phyloP scores from a whole-genome alignment of 2,113 vertebrate genomes.

The Actinemys pallida region DNA sequence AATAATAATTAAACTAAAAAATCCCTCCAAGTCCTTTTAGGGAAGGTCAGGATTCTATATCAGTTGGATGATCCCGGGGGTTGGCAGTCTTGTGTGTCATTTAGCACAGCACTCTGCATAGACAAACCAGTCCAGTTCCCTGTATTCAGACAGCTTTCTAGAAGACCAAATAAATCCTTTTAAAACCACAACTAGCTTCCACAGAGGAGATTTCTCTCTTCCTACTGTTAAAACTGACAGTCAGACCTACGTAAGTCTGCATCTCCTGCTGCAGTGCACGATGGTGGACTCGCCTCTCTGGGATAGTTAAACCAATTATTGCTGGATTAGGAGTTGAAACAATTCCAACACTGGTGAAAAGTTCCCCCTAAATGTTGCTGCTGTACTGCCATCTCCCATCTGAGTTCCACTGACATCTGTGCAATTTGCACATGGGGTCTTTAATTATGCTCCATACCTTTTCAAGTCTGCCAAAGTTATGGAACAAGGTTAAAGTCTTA shows the following conservation, averaged over 20 bases:
- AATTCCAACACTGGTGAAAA: not conserved
- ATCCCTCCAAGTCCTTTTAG: not conserved
- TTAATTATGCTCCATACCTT: not conserved
- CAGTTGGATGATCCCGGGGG: fast-evolving
- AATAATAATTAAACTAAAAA: not conserved
- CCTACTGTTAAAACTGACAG: not conserved
- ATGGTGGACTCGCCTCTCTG: constrained; percentile 6
- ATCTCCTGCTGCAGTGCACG: not conserved
- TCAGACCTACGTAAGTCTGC: not conserved
- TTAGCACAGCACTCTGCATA: not conserved
- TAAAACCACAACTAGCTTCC: not conserved
- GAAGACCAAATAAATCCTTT: not conserved
- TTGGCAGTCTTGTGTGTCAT: not conserved
- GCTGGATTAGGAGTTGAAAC: not conserved
- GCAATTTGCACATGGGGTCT: not conserved
- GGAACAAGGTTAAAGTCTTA: not conserved
- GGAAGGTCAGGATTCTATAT: not conserved
- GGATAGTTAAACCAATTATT: not conserved
- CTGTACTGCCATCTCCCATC: not conserved
- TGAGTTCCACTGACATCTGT: not conserved
- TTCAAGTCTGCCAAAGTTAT: not conserved
- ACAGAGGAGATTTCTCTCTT: not conserved
- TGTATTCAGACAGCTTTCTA: fast-evolving
- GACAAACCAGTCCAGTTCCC: fast-evolving
- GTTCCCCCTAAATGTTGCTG: not conserved